phyloP scores from a whole-genome alignment of 2,797 vertebrate species.

The Trichosurus vulpecula region DNA sequence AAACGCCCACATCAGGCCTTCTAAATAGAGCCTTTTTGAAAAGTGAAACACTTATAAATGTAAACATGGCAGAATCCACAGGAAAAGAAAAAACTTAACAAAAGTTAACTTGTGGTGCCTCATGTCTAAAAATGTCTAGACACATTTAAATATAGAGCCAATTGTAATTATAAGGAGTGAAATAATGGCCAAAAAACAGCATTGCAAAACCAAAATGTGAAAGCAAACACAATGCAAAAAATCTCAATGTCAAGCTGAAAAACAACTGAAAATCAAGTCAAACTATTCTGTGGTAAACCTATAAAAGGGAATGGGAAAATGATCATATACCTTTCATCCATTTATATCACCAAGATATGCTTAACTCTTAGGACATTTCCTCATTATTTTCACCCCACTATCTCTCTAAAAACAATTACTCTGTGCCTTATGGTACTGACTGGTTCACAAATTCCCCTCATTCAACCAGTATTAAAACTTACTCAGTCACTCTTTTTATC shows the following conservation, averaged over 20 bases:
- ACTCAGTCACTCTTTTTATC: neutral
- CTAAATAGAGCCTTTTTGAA: constrained; percentile 7
- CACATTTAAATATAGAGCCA: neutral
- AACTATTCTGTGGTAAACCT: neutral
- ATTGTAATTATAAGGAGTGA: constrained; percentile 6
- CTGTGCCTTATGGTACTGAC: neutral
- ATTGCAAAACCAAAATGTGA: neutral
- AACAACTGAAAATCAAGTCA: constrained; percentile 41
- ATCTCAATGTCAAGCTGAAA: constrained; percentile 5
- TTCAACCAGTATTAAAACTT: neutral
- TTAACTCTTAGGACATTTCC: neutral
- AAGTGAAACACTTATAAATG: constrained; percentile 10
- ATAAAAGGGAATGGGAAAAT: neutral
- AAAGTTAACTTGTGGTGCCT: neutral
- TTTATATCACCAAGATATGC: neutral
- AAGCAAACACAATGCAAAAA: neutral
- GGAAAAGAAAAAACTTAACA: neutral
- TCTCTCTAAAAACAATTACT: neutral
- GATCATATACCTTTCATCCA: neutral
- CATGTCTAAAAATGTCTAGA: constrained; percentile 10
- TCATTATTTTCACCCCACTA: neutral
- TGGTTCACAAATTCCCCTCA: neutral
- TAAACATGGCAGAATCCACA: constrained; percentile 37
- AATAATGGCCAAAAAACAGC: neutral
- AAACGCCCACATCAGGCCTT: constrained; percentile 12